Evolutionary conservation across 1,140 invertebrate genomes (phyloP).

Genomic region (Brachionus calyciflorus): DNA sequence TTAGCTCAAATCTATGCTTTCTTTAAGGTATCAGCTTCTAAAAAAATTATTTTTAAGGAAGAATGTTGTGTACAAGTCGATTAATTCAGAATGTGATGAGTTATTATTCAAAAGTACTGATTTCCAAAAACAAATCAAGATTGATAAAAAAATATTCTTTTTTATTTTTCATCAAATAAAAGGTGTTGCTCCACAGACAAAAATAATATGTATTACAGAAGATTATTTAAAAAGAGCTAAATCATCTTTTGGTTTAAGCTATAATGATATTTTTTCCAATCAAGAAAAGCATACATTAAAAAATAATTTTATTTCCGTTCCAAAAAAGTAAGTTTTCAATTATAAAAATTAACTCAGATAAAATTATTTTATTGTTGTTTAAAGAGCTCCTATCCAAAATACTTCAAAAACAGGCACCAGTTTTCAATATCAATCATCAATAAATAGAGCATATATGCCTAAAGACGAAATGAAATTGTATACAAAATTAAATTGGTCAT

Average conservation of each 20-base stretch:
- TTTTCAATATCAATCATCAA: conserved; percentile 20
- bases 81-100: conserved; percentile 42
- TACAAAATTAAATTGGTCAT: conserved; percentile 3
- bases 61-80: not conserved
- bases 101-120: conserved; percentile 22
- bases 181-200: not conserved
- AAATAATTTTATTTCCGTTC: not conserved
- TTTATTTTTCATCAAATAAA: not conserved
- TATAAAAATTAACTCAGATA: not conserved
- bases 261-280: not conserved
- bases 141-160: no score
- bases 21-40: no score
- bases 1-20: no score
- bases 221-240: conserved; percentile 21
- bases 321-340: conserved; percentile 3
- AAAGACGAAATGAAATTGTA: conserved; percentile 42
- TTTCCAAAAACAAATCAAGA: not conserved
- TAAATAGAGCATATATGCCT: conserved; percentile 12
- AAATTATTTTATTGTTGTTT: not conserved
- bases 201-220: not conserved
- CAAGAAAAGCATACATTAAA: not conserved
- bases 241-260: not conserved
- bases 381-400: not conserved
- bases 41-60: not conserved
- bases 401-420: not conserved